Conservation (phyloP, 2,113 vertebrate genomes). For the Vimba vimba region DNA sequence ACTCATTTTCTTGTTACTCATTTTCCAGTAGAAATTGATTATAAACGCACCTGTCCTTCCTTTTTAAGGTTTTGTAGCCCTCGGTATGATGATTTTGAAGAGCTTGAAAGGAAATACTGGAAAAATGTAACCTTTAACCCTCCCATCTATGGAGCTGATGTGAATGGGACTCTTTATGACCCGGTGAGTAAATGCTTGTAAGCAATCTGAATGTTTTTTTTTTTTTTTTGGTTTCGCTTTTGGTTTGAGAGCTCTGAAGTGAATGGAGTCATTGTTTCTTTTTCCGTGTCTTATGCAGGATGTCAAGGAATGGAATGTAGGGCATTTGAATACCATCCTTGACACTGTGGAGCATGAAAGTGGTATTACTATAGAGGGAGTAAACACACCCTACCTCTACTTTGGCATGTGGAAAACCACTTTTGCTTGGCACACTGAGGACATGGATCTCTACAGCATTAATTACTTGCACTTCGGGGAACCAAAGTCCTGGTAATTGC, state of each 20-base stretch:
- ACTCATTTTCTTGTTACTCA: background rate
- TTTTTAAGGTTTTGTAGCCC: conserved; percentile 88
- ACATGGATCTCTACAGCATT: conserved; percentile 98
- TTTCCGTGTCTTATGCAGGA: conserved; percentile 61
- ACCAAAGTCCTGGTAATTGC: conserved; percentile 90
- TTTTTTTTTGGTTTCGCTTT: background rate
- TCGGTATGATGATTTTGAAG: conserved; percentile 88
- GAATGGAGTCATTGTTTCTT: background rate
- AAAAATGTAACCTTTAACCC: conserved; percentile 96
- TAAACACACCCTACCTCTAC: conserved; percentile 92
- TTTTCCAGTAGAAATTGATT: background rate
- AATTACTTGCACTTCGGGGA: conserved; percentile 97
- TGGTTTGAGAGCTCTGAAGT: background rate
- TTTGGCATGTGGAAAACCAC: conserved; percentile 99
- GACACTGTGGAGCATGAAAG: conserved; percentile 92
- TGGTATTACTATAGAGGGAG: conserved; percentile 92
- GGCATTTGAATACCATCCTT: conserved; percentile 88
- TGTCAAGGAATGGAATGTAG: conserved; percentile 91
- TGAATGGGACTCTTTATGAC: conserved; percentile 93
- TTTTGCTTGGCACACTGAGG: conserved; percentile 97
- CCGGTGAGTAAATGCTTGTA: conserved; percentile 74
- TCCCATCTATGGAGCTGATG: conserved; percentile 94
- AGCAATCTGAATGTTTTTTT: background rate
- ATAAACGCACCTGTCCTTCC: background rate
- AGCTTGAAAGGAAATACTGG: conserved; percentile 97